Conservation (phyloP, 2,888 invertebrate genomes). For the Plebejus anna region DNA sequence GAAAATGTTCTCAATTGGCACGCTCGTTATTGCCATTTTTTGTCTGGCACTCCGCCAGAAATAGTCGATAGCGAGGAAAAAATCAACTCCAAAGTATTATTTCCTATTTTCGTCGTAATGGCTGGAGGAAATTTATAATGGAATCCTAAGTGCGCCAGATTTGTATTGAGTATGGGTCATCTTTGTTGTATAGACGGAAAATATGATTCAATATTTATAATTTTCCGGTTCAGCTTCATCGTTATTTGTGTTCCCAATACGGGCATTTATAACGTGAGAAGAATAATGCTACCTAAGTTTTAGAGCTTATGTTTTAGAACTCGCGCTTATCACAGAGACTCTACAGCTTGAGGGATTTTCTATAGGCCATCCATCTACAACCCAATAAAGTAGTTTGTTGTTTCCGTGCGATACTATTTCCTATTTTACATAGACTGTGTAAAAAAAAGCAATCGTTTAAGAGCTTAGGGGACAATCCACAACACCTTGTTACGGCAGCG, state of each 20-base stretch:
- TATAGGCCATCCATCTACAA: too few relatives aligned
- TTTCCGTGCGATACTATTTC: too few relatives aligned
- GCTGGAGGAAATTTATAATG: slow-evolving; percentile 12
- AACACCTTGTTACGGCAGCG: too few relatives aligned
- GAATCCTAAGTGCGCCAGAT: slow-evolving; percentile 1
- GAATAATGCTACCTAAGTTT: too few relatives aligned
- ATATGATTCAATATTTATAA: neutral
- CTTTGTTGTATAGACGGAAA: neutral
- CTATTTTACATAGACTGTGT: too few relatives aligned
- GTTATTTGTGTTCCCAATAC: neutral
- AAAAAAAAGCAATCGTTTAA: too few relatives aligned
- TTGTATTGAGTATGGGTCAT: neutral
- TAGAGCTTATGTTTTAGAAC: too few relatives aligned
- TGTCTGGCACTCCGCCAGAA: slow-evolving; percentile 38
- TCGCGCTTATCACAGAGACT: too few relatives aligned
- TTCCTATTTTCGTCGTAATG: slow-evolving; percentile 7
- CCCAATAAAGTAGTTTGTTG: too few relatives aligned
- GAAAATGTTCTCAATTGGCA: slow-evolving; percentile 37
- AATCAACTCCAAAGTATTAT: slow-evolving; percentile 21
- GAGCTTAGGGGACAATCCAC: too few relatives aligned
- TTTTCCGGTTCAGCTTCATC: neutral
- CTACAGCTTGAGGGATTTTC: too few relatives aligned
- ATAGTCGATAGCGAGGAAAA: slow-evolving; percentile 30
- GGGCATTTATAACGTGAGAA: too few relatives aligned
- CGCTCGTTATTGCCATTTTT: slow-evolving; percentile 34